Evolutionary conservation across 2,888 invertebrate genomes (phyloP).

Genomic region (Eristalis tenax): DNA sequence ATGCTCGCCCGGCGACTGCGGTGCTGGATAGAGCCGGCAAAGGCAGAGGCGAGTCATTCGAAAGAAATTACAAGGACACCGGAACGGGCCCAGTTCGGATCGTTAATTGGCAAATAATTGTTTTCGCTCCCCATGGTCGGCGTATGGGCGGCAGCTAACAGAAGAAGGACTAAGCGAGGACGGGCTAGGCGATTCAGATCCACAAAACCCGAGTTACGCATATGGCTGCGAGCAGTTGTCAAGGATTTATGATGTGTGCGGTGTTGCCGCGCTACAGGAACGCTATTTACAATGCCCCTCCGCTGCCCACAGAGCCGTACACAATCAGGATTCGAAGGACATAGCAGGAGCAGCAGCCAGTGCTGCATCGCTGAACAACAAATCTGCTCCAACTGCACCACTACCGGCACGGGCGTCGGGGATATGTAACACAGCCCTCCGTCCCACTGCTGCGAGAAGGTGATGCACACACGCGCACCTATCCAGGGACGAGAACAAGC

Average conservation of each 20-base stretch:
- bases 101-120: conserved; percentile 70
- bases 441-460: background rate
- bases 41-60: background rate
- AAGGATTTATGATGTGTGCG: too few relatives aligned
- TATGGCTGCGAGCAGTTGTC: too few relatives aligned
- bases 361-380: conserved; percentile 7
- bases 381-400: background rate
- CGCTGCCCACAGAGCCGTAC: too few relatives aligned
- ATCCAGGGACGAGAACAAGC: conserved; percentile 44
- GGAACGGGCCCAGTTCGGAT: conserved; percentile 41
- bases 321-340: conserved; percentile 1
- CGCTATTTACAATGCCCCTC: too few relatives aligned
- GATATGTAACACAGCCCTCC: conserved; percentile 51
- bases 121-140: too few relatives aligned
- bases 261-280: too few relatives aligned
- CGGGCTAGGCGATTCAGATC: too few relatives aligned
- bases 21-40: too few relatives aligned
- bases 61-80: conserved; percentile 29
- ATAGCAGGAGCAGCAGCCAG: background rate
- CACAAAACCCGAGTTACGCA: too few relatives aligned
- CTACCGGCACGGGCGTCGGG: conserved; percentile 15
- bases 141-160: too few relatives aligned
- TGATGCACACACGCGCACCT: conserved; percentile 18
- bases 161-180: too few relatives aligned
- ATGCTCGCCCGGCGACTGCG: too few relatives aligned